phyloP scores from a whole-genome alignment of 2,113 vertebrate species.

The Polypterus bichir region DNA sequence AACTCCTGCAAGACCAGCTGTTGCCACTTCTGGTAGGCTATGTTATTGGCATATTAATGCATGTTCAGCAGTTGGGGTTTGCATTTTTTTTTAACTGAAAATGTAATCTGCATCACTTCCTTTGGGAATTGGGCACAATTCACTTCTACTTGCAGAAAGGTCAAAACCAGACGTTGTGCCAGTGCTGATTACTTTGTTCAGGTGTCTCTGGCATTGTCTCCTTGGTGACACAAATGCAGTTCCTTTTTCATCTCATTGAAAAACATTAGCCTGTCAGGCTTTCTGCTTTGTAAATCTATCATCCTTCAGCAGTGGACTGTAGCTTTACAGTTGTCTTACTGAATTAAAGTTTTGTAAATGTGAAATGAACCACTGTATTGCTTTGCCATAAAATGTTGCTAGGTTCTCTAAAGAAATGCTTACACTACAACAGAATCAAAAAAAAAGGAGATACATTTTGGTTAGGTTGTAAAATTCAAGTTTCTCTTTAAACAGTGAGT shows the following conservation, averaged over 20 bases:
- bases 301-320: constrained; percentile 5
- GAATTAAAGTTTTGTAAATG: background rate
- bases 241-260: constrained; percentile 11
- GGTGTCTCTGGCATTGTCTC: constrained; percentile 6
- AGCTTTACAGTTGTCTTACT: background rate
- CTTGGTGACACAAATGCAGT: constrained; percentile 2
- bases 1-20: constrained; percentile 12
- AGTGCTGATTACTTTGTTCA: background rate
- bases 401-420: too few species aligned
- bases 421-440: too few species aligned
- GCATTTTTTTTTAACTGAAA: constrained; percentile 7
- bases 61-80: constrained; percentile 1
- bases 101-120: background rate
- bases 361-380: too few species aligned
- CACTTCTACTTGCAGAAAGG: background rate
- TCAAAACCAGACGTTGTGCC: constrained; percentile 8
- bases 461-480: too few species aligned
- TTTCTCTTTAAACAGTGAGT: too few species aligned
- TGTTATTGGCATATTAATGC: constrained; percentile 12
- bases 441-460: too few species aligned
- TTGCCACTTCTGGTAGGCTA: constrained; percentile 14
- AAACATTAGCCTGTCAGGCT: constrained; percentile 12
- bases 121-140: background rate
- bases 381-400: too few species aligned
- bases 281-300: constrained; percentile 9